These are phyloP conservation scores for Cardiocondyla obscurior DNA, from an alignment of 1,140 invertebrate genomes.

Conservation along the genomic window DNA sequence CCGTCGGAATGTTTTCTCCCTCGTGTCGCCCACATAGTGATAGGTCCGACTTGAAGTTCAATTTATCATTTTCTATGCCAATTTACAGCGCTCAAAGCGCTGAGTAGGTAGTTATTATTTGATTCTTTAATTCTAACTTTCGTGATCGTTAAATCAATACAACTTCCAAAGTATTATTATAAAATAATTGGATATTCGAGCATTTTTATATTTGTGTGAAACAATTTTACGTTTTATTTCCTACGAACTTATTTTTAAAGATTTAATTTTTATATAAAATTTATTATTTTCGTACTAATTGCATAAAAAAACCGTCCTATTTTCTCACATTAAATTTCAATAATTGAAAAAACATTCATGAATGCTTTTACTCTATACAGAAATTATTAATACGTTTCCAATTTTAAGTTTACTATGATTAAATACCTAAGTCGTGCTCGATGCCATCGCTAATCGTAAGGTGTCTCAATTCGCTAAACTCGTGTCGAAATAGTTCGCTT, in stretches of 20 bases:
- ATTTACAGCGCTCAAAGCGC: neutral
- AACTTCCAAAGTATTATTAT: neutral
- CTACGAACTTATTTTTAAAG: neutral
- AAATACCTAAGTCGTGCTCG: neutral
- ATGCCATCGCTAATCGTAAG: constrained; percentile 8
- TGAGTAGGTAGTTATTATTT: neutral
- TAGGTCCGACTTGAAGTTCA: neutral
- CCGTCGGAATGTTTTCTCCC: constrained; percentile 10
- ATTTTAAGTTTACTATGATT: neutral
- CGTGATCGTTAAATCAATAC: neutral
- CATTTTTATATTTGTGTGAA: neutral
- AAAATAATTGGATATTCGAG: neutral
- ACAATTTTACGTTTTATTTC: neutral
- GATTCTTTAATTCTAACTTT: neutral
- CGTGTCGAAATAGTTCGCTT: constrained; percentile 27
- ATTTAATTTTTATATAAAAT: neutral
- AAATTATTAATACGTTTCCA: neutral
- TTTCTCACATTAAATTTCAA: neutral
- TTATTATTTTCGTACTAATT: neutral
- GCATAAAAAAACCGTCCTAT: neutral
- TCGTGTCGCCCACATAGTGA: constrained; percentile 6
- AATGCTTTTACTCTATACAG: neutral
- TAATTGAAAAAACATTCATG: neutral
- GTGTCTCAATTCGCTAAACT: constrained; percentile 23
- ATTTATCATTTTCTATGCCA: constrained; percentile 7